Conservation (phyloP, 2,888 invertebrate species). For the Ephialtes manifestator region DNA sequence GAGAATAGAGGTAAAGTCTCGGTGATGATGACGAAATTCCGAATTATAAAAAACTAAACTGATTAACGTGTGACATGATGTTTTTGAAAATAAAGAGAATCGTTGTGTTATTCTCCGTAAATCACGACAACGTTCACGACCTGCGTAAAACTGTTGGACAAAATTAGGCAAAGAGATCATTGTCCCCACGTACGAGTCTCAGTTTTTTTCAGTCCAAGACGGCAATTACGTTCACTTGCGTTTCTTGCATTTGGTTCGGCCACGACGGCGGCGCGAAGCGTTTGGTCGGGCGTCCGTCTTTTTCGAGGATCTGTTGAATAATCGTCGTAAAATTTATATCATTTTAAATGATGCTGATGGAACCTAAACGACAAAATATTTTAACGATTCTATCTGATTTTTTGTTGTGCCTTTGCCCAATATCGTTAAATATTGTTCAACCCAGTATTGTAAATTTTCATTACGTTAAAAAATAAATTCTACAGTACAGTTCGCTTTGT, state of each 20-base stretch:
- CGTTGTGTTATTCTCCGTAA: slow-evolving; percentile 44
- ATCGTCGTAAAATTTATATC: not conserved
- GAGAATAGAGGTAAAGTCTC: slow-evolving; percentile 10
- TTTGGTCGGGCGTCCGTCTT: slow-evolving; percentile 84
- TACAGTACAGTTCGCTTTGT: no score
- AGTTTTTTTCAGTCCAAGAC: slow-evolving; percentile 15
- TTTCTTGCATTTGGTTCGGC: slow-evolving; percentile 86
- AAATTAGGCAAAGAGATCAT: slow-evolving; percentile 37
- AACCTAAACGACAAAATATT: not conserved
- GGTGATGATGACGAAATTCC: slow-evolving; percentile 19
- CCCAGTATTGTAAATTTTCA: no score
- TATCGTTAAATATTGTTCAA: not conserved
- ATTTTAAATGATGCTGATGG: not conserved
- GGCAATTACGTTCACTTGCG: slow-evolving; percentile 81
- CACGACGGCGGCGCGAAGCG: slow-evolving; percentile 83
- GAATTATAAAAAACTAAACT: not conserved
- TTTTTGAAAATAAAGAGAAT: slow-evolving; percentile 22
- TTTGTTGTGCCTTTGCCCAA: not conserved
- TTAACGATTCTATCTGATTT: not conserved
- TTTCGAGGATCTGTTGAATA: slow-evolving; percentile 85
- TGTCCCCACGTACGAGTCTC: slow-evolving; percentile 40
- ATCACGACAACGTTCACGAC: slow-evolving; percentile 56
- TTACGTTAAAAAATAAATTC: no score
- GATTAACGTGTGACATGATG: slow-evolving; percentile 23
- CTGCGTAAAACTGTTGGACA: slow-evolving; percentile 60